A percentile compares a stretch with the other conserved stretches of the same genome.
These are phyloP conservation scores for Entomyzon cyanotis DNA, from an alignment of 2,113 vertebrate species.

Conservation along the genomic window DNA sequence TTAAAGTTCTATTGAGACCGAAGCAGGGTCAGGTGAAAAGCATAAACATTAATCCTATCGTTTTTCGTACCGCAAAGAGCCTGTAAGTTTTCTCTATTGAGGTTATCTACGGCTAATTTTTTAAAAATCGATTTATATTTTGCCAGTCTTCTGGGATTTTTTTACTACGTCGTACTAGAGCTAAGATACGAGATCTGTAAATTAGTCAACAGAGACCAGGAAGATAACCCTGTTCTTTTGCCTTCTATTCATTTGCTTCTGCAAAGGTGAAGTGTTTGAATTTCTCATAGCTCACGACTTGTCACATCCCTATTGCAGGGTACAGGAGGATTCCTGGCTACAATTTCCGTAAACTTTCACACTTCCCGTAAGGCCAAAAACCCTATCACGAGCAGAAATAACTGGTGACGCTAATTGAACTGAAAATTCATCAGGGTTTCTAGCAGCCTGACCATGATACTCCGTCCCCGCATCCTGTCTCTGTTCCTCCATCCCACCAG, in stretches of 20 bases:
- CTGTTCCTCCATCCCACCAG: neutral
- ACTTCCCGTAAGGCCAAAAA: neutral
- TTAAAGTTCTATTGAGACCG: neutral
- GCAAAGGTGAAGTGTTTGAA: neutral
- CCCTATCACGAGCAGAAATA: neutral
- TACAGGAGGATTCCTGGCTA: neutral
- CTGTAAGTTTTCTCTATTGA: neutral
- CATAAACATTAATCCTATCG: fast-evolving
- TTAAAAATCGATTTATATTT: neutral
- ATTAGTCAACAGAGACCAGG: neutral
- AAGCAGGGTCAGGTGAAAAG: neutral
- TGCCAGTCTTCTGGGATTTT: neutral
- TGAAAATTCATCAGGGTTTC: neutral
- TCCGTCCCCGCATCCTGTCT: neutral
- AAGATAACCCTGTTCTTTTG: neutral
- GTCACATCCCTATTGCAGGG: fast-evolving
- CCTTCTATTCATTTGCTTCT: neutral
- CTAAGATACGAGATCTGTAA: neutral
- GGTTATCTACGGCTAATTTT: neutral
- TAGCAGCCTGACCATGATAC: neutral
- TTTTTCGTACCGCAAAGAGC: neutral
- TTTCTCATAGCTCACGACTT: fast-evolving
- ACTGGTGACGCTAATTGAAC: neutral
- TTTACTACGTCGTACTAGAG: neutral
- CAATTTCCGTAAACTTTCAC: neutral